Conservation (phyloP, 2,888 invertebrate genomes). For the Apodemia zela region DNA sequence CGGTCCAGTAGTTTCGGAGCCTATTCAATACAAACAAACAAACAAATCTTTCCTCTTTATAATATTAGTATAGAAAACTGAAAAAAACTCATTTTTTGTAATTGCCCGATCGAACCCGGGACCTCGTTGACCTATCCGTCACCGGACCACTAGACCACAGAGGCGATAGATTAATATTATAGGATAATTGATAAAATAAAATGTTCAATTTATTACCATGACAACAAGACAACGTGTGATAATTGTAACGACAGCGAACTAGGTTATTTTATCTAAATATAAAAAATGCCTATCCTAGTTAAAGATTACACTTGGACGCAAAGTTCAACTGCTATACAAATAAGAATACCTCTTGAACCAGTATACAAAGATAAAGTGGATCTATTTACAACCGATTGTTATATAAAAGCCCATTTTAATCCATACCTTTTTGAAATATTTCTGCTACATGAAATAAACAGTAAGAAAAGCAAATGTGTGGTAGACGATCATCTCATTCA, state of each 20-base stretch:
- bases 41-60: no score
- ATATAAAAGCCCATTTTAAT: slow-evolving; percentile 86
- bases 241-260: not conserved
- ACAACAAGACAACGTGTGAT: no score
- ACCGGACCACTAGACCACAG: no score
- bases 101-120: no score
- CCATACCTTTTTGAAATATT: slow-evolving; percentile 89
- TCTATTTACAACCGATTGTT: slow-evolving; percentile 84
- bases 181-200: no score
- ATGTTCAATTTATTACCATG: no score
- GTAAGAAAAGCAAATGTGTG: slow-evolving; percentile 82
- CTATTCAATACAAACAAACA: no score
- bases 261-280: not conserved
- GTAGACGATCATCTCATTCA: slow-evolving; percentile 82
- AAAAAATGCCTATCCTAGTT: slow-evolving; percentile 85
- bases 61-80: no score
- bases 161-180: no score
- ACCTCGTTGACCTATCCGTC: no score
- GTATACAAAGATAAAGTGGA: slow-evolving; percentile 83
- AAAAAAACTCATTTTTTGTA: no score
- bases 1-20: no score
- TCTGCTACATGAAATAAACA: slow-evolving; percentile 81
- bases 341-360: slow-evolving; percentile 84
- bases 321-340: slow-evolving; percentile 79
- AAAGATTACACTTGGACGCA: slow-evolving; percentile 90